Base-by-base conservation (phyloP, 2,797 vertebrate genomes). In the Babyrousa celebensis region DNA sequence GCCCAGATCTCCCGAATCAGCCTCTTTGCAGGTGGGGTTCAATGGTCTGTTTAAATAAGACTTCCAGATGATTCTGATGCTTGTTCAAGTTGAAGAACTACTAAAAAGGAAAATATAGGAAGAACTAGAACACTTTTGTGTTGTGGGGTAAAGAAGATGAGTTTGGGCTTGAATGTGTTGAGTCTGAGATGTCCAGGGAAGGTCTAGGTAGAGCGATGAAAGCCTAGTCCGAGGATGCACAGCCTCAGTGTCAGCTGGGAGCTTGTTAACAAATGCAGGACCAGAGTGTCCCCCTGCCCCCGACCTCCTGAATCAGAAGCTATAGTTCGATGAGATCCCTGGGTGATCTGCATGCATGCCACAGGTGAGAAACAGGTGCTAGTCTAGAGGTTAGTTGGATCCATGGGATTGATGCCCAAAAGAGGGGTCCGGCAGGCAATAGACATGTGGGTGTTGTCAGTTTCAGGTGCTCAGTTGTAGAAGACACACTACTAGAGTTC, bases 41-140 rank as follows among this genome's bases (percentile, higher is more conserved):
- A 52, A 2, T 0, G 1, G 18, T 54, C 79, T 10, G 0, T 10
- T 20, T n/a, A 15, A n/a, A 48, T 11, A 29, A 23, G 21, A 32
- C 27, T 56, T 83, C 54, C 18, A 11, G 60, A 54, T 32, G 43
- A 60, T 56, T 68, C 43, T 71, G 36, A 40, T 60, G n/a, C 32
- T 62, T 29, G 12, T 40, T 85, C 8, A 54, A n/a, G 14, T 71
- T 58, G 85, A 86, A 89, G 68, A 68, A 40, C 0, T 1, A 15
- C 25, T 48, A 43, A 83, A 32, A 15, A 12, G 27, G 29, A 89
- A 4, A 43, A 1, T 60, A 71, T 1, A 54, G 11, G 40, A 67
- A 60, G 77, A 85, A 17, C 85, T 67, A 27, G 77, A 74, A 32
- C 17, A 2, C 40, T 58, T 32, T 43, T 29, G 74, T 29, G 5